Base-by-base conservation (phyloP, 2,888 invertebrate genomes). In the Tetragnatha montana region DNA sequence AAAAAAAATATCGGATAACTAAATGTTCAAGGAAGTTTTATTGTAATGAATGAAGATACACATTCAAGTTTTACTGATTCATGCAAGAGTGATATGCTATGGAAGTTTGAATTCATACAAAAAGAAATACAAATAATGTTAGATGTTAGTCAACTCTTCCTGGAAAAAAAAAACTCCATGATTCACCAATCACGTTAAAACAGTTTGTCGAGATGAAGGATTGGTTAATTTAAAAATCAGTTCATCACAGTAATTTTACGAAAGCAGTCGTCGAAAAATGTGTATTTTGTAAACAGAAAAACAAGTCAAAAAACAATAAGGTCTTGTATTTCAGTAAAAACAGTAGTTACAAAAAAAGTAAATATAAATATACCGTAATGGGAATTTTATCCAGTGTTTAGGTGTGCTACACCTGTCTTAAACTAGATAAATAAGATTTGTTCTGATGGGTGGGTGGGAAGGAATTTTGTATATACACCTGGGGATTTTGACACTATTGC, bases 401-500 rank as follows among this genome's bases (percentile, higher is more conserved):
- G 21, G 35, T 74, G 74, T 35, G 35, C 35, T 35, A 35, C 35
- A 35, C 8, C 74, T 74, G 35, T 35, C 60, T 35, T 74, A 74
- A 35, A 22, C 21, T 74, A 74, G 35, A 74, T 74, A 35, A 74
- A 35, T 2, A 74, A 17, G 22, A 74, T 22, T 74, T 74, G 74
- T 74, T 74, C 74, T 74, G 21, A 35, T 74, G 74, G 6, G 3
- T 35, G 8, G 14, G 74, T 74, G 74, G 6, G 3, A 74, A 22
- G 14, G 74, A 14, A 74, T 74, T 74, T 35, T 35, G 22, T 74
- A 74, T 22, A 74, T 12, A 14, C 35, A 35, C 35, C 35, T 12
- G 35, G 35, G 35, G 35, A 74, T 21, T 35, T 35, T 35, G 74
- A 74, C 60, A 60, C 35, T 74, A 74, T 74, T 74, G 74, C 74